phyloP scores from a whole-genome alignment of 2,113 vertebrate genomes.

The Rhinogobius similis region DNA sequence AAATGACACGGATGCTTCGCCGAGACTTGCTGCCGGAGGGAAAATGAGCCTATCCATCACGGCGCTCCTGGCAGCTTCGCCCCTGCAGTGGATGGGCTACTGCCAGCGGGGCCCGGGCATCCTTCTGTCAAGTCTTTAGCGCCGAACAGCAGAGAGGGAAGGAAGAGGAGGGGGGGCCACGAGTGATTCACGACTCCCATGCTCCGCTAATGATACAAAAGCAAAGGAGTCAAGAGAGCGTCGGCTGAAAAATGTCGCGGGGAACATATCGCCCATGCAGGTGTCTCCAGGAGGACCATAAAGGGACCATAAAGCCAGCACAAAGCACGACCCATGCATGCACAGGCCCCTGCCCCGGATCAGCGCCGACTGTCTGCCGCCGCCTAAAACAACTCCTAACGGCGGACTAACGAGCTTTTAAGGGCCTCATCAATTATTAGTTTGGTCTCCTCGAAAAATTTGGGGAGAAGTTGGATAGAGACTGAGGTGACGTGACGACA shows the following conservation, averaged over 20 bases:
- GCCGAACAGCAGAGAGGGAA: conserved; percentile 84
- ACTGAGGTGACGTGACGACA: conserved; percentile 24
- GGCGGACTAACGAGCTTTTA: conserved; percentile 73
- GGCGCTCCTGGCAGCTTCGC: conserved; percentile 94
- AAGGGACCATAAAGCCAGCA: conserved; percentile 71
- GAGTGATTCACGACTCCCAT: conserved; percentile 80
- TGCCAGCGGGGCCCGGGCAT: conserved; percentile 89
- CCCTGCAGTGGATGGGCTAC: conserved; percentile 99
- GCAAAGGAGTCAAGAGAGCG: conserved; percentile 72
- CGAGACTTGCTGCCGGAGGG: conserved; percentile 99
- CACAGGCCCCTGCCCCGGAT: conserved; percentile 63
- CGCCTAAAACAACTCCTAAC: conserved; percentile 32
- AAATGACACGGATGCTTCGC: conserved; percentile 99
- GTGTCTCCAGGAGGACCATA: conserved; percentile 73
- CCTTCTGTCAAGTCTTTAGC: conserved; percentile 99
- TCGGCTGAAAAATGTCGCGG: conserved; percentile 72
- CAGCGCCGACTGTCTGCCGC: conserved; percentile 42
- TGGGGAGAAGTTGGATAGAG: conserved; percentile 28
- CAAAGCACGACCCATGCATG: conserved; percentile 63
- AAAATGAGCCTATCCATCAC: conserved; percentile 99
- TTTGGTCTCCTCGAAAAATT: conserved; percentile 49
- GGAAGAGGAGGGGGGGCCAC: conserved; percentile 42
- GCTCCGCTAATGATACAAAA: conserved; percentile 83
- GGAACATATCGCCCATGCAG: conserved; percentile 74
- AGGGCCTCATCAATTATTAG: conserved; percentile 68